These are phyloP conservation scores for Odontophorus gujanensis DNA, from an alignment of 2,113 vertebrate genomes.

Conservation along the genomic window DNA sequence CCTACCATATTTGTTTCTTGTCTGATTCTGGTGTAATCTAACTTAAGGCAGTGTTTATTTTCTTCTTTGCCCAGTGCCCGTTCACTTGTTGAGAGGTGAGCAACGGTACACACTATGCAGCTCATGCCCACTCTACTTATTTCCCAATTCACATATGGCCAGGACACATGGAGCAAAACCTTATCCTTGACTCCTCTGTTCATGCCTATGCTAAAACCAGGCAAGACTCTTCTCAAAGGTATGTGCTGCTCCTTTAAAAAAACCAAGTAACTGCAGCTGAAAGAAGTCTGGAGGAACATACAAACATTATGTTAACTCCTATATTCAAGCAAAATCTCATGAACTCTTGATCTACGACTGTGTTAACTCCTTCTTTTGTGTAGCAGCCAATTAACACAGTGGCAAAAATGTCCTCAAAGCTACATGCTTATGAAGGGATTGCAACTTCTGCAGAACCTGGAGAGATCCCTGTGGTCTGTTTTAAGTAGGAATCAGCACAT, in stretches of 20 bases:
- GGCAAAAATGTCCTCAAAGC: neutral
- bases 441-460: neutral
- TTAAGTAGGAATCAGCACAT: constrained; percentile 35
- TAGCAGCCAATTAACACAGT: neutral
- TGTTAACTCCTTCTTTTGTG: neutral
- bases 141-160: neutral
- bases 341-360: neutral
- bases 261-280: neutral
- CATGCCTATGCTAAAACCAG: neutral
- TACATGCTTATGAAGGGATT: neutral
- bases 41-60: neutral
- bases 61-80: neutral
- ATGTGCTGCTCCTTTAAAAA: neutral
- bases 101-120: neutral
- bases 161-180: neutral
- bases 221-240: neutral
- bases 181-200: neutral
- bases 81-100: neutral
- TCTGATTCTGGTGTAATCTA: neutral
- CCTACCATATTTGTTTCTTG: fast-evolving
- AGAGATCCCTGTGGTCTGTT: neutral
- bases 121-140: neutral
- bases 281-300: neutral
- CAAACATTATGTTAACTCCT: neutral
- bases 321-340: neutral